Evolutionary conservation across 2,113 vertebrate genomes (phyloP).

Genomic region (Pungitius pungitius): DNA sequence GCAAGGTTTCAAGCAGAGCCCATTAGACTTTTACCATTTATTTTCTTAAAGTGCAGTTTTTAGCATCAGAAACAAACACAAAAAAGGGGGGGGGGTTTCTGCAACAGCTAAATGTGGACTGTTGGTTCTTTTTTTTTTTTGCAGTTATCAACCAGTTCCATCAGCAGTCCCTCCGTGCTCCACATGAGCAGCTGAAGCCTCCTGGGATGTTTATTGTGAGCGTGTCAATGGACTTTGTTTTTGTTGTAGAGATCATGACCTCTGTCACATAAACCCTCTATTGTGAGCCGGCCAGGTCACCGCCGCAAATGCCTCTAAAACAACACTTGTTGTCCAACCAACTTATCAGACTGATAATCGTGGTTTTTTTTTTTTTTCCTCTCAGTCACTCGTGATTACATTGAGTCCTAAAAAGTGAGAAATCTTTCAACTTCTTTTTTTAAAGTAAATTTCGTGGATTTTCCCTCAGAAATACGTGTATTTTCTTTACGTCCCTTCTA

Average conservation of each 20-base stretch:
- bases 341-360: slow-evolving; percentile 58
- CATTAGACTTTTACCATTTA: neutral
- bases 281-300: slow-evolving; percentile 59
- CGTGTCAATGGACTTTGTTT: slow-evolving; percentile 70
- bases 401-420: neutral
- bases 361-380: slow-evolving; percentile 6
- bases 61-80: neutral
- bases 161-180: slow-evolving; percentile 37
- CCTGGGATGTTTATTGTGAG: slow-evolving; percentile 67
- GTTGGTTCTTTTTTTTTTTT: slow-evolving; percentile 19
- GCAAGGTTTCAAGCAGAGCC: neutral
- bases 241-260: slow-evolving; percentile 59
- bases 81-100: neutral
- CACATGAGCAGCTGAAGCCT: slow-evolving; percentile 41
- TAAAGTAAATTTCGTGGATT: neutral
- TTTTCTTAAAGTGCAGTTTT: neutral
- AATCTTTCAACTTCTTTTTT: neutral
- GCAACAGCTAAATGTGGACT: slow-evolving; percentile 24
- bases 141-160: slow-evolving; percentile 47
- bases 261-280: slow-evolving; percentile 57
- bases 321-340: slow-evolving; percentile 19
- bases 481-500: neutral
- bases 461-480: neutral
- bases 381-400: neutral
- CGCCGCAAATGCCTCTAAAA: slow-evolving; percentile 37